These are phyloP conservation scores for Bombus impatiens DNA, from an alignment of 1,140 invertebrate species.

Conservation along the genomic window DNA sequence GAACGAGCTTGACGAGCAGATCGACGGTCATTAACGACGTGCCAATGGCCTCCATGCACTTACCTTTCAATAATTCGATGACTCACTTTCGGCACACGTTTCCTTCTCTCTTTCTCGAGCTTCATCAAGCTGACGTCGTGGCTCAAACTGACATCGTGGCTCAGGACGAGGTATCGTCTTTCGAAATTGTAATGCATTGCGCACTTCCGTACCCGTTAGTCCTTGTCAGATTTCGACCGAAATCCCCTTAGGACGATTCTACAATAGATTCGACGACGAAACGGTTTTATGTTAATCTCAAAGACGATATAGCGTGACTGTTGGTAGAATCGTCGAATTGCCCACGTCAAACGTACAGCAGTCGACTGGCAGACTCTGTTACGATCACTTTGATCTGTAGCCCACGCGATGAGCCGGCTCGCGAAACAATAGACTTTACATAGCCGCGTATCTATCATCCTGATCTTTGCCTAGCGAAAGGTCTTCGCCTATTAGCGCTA, in stretches of 20 bases:
- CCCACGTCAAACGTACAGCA: constrained; percentile 4
- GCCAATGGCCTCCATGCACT: constrained; percentile 63
- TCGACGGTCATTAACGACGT: constrained; percentile 46
- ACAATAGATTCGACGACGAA: not conserved
- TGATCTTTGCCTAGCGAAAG: constrained; percentile 37
- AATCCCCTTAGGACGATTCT: not conserved
- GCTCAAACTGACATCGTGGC: not conserved
- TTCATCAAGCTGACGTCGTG: constrained; percentile 51
- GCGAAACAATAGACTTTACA: constrained; percentile 35
- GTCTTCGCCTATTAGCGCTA: constrained; percentile 37
- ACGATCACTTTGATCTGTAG: constrained; percentile 39
- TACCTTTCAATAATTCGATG: constrained; percentile 67
- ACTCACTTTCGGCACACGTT: constrained; percentile 68
- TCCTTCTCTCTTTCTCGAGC: constrained; percentile 13
- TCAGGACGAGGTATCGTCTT: constrained; percentile 29
- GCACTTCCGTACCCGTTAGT: constrained; percentile 32
- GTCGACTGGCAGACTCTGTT: constrained; percentile 19
- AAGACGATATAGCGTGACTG: not conserved
- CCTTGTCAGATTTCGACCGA: not conserved
- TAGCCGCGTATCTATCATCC: constrained; percentile 5
- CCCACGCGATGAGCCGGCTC: not conserved
- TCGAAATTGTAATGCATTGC: constrained; percentile 32
- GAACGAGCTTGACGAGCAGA: constrained; percentile 18
- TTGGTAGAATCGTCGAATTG: not conserved
- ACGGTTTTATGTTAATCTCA: not conserved